phyloP scores from a whole-genome alignment of 2,888 invertebrate genomes.

The Dioctria linearis region DNA sequence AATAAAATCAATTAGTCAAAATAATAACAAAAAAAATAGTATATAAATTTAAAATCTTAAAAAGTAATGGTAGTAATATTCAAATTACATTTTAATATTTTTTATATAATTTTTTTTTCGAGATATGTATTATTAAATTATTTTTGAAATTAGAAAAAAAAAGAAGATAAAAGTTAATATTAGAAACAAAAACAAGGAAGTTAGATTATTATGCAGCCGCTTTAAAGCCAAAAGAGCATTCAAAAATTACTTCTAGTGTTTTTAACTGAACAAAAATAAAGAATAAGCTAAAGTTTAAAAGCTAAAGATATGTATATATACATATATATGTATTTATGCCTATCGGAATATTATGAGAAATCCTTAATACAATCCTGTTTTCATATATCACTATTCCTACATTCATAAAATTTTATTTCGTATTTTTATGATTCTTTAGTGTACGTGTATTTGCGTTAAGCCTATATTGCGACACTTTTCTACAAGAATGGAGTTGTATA shows the following conservation, averaged over 20 bases:
- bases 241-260: conserved; percentile 20
- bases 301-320: background rate
- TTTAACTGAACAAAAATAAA: background rate
- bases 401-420: too few species aligned
- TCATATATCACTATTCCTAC: too few species aligned
- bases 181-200: conserved; percentile 19
- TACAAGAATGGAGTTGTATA: too few species aligned
- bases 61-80: background rate
- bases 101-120: conserved; percentile 3
- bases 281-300: background rate
- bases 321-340: background rate
- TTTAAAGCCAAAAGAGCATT: conserved; percentile 40
- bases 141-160: background rate
- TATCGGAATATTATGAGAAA: background rate
- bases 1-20: background rate
- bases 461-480: too few species aligned
- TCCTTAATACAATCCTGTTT: too few species aligned
- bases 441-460: too few species aligned
- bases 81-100: background rate
- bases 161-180: conserved; percentile 4
- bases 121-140: conserved; percentile 7
- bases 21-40: background rate
- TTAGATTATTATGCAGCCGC: conserved; percentile 29
- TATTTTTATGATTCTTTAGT: too few species aligned
- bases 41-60: background rate